Evolutionary conservation across 2,888 invertebrate genomes (phyloP).

Genomic region (Nomada goodeniana): DNA sequence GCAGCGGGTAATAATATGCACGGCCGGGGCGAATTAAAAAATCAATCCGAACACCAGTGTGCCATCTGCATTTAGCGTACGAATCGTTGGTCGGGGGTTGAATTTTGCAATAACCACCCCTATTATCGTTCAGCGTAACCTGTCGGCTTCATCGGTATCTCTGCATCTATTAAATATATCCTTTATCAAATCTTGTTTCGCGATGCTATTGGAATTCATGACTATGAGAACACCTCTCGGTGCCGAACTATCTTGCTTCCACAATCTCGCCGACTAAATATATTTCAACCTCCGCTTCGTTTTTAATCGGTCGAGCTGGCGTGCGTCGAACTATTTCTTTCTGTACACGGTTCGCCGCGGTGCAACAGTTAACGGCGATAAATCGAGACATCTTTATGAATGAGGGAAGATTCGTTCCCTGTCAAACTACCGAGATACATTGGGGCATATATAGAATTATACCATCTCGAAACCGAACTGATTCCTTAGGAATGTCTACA

Average conservation of each 20-base stretch:
- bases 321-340: neutral
- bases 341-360: neutral
- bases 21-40: constrained; percentile 53
- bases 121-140: constrained; percentile 38
- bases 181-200: constrained; percentile 16
- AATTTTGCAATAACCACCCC: constrained; percentile 44
- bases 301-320: neutral
- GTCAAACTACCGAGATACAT: neutral
- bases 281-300: neutral
- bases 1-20: constrained; percentile 54
- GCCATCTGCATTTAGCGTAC: constrained; percentile 47
- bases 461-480: neutral
- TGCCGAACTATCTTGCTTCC: neutral
- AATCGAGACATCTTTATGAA: constrained; percentile 2
- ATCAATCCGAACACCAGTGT: constrained; percentile 36
- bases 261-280: neutral
- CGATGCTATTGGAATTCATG: constrained; percentile 10
- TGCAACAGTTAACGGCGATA: neutral
- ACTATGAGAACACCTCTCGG: constrained; percentile 1
- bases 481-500: neutral
- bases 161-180: constrained; percentile 34
- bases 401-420: neutral
- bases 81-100: constrained; percentile 15
- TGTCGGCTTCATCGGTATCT: constrained; percentile 13
- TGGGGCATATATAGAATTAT: neutral